Percentiles rank a stretch among this genome's conserved stretches.
These are phyloP conservation scores for Drosophila setosimentum DNA, from an alignment of 2,888 invertebrate species.

Conservation along the genomic window DNA sequence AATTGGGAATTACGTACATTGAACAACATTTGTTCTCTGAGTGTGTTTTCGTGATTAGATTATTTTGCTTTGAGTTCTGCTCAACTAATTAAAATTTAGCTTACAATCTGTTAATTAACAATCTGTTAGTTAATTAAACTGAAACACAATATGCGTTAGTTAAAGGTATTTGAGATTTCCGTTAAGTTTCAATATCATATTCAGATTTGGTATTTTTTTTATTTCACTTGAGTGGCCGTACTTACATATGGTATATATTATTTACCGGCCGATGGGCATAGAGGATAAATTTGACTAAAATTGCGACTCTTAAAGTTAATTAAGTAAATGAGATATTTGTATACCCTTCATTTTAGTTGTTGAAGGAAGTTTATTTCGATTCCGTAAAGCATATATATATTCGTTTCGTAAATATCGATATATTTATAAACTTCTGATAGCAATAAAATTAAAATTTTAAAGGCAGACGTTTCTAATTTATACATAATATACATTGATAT, in stretches of 20 bases:
- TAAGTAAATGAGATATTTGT: too few relatives aligned
- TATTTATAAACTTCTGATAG: not conserved
- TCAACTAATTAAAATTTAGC: constrained; percentile 25
- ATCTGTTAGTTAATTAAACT: constrained; percentile 41
- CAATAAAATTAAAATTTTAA: not conserved
- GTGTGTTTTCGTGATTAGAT: constrained; percentile 34
- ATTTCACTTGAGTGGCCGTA: not conserved
- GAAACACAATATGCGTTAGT: constrained; percentile 14
- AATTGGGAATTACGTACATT: constrained; percentile 40
- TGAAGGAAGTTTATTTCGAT: too few relatives aligned
- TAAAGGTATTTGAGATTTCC: constrained; percentile 22
- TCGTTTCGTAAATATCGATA: too few relatives aligned
- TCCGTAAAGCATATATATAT: too few relatives aligned
- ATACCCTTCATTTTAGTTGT: too few relatives aligned
- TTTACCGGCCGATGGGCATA: not conserved
- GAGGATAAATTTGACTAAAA: not conserved
- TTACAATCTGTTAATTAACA: constrained; percentile 7
- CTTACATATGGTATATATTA: not conserved
- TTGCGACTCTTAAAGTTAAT: too few relatives aligned
- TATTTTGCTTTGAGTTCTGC: constrained; percentile 25
- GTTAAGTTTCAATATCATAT: not conserved
- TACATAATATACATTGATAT: not conserved
- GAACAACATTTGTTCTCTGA: constrained; percentile 27
- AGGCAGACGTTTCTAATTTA: not conserved
- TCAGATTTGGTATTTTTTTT: not conserved